A percentile compares a stretch with the other conserved stretches of the same genome.
Evolutionary conservation across 2,113 vertebrate genomes (phyloP).

Genomic region (Narcine bancroftii): DNA sequence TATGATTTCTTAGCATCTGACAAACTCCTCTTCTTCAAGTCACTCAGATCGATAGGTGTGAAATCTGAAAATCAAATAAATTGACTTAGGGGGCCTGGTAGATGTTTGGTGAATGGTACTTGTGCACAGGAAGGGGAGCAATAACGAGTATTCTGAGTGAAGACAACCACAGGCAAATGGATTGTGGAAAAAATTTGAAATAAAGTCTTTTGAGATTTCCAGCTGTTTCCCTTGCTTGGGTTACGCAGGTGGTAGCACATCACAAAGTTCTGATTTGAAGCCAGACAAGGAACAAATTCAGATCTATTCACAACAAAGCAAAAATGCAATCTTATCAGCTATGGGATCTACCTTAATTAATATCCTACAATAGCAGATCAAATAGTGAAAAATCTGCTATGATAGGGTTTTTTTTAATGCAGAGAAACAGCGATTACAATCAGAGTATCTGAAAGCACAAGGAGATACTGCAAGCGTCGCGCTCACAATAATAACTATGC

Average conservation of each 20-base stretch:
- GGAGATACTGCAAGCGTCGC: background rate
- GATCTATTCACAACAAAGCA: background rate
- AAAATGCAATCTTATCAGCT: background rate
- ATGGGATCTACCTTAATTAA: background rate
- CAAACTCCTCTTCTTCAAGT: constrained; percentile 76
- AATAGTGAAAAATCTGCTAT: background rate
- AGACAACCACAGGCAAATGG: background rate
- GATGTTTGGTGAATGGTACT: too few relatives aligned
- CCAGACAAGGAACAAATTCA: background rate
- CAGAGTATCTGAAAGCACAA: background rate
- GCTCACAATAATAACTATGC: background rate
- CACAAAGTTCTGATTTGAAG: background rate
- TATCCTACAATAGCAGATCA: background rate
- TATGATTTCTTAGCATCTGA: constrained; percentile 86
- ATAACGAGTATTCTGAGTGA: background rate
- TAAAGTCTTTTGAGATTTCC: background rate
- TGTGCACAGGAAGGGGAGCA: background rate
- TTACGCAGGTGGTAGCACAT: background rate
- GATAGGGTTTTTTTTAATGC: background rate
- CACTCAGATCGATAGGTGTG: constrained; percentile 81
- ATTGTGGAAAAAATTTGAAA: background rate
- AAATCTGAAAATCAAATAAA: constrained; percentile 61
- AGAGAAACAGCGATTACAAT: background rate
- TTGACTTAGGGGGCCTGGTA: background rate
- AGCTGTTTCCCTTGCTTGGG: background rate